These are phyloP conservation scores for Busseola fusca DNA, from an alignment of 2,888 invertebrate species.

Conservation along the genomic window DNA sequence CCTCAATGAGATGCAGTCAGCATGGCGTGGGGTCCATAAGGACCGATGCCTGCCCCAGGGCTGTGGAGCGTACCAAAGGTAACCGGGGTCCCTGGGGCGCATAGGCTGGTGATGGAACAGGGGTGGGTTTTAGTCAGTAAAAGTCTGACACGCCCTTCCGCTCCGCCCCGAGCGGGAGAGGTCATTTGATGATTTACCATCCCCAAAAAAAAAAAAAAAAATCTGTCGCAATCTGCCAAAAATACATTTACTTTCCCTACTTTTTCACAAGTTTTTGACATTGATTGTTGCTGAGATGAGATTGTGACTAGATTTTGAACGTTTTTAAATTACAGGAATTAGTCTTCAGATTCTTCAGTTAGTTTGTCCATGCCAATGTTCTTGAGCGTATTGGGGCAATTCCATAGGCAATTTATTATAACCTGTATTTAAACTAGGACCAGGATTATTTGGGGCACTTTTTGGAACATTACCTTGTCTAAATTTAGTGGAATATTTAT, in stretches of 20 bases:
- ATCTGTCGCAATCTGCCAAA: background rate
- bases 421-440: slow-evolving; percentile 70
- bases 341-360: slow-evolving; percentile 63
- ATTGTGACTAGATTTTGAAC: background rate
- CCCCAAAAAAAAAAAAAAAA: no score
- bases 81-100: no score
- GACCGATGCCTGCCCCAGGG: no score
- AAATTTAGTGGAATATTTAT: slow-evolving; percentile 98
- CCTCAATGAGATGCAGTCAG: no score
- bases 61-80: no score
- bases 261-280: background rate
- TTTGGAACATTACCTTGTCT: slow-evolving; percentile 89
- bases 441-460: slow-evolving; percentile 69
- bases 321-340: background rate
- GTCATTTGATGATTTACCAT: no score
- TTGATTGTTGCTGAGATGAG: background rate
- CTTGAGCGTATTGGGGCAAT: slow-evolving; percentile 81
- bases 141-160: no score
- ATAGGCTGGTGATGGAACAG: no score
- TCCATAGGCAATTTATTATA: slow-evolving; percentile 85
- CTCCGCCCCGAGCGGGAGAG: no score
- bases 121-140: no score
- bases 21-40: no score
- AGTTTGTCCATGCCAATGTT: slow-evolving; percentile 82
- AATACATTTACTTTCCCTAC: background rate